Evolutionary conservation across 2,113 vertebrate species (phyloP).

Genomic region (Oncorhynchus masou): DNA sequence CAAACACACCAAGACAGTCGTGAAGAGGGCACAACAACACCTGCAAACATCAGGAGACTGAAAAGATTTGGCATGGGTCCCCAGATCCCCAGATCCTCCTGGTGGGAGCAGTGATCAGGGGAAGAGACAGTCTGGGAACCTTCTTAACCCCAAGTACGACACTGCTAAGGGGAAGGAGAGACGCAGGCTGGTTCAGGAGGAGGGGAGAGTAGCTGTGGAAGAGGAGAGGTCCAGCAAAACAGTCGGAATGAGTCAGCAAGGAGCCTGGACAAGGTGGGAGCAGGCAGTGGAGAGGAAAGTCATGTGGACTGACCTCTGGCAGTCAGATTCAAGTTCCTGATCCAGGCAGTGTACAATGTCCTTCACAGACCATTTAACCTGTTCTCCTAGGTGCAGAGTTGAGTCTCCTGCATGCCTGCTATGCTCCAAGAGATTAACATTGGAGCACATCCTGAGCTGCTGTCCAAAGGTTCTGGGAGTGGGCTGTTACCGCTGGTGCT

Average conservation of each 20-base stretch:
- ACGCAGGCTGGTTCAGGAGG: background rate
- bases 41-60: no score
- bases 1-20: no score
- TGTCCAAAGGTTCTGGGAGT: constrained; percentile 2
- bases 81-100: background rate
- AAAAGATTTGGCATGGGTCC: no score
- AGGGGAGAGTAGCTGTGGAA: background rate
- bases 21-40: no score
- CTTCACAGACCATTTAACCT: constrained; percentile 2
- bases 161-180: background rate
- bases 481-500: background rate
- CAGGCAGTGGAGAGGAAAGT: no score
- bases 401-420: background rate
- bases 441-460: background rate
- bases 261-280: background rate
- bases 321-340: background rate
- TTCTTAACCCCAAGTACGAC: background rate
- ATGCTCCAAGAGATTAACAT: background rate
- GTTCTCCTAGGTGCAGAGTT: background rate
- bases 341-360: background rate
- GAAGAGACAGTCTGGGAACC: background rate
- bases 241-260: constrained; percentile 5
- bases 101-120: background rate
- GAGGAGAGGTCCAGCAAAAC: background rate
- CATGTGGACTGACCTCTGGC: no score